These are phyloP conservation scores for Decapterus maruadsi DNA, from an alignment of 2,797 vertebrate species.

Conservation along the genomic window DNA sequence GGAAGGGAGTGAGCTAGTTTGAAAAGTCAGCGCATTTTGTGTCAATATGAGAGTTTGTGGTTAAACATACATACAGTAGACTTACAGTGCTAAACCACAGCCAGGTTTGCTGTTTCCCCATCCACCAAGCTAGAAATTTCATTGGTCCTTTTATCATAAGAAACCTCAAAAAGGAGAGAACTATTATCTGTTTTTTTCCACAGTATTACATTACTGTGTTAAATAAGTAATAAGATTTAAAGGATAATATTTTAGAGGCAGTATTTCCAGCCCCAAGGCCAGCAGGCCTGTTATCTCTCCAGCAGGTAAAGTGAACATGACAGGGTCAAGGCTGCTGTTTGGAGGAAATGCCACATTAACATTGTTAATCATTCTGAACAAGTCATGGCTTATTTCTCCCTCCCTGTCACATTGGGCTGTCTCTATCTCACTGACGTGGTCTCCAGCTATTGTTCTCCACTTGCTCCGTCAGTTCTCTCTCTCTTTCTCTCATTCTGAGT, in stretches of 20 bases:
- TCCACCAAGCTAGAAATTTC: not conserved
- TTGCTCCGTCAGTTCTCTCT: not conserved
- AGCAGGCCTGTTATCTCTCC: slow-evolving; percentile 12
- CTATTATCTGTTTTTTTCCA: not conserved
- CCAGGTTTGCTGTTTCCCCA: not conserved
- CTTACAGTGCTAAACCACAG: too few species aligned
- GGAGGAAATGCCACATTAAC: slow-evolving; percentile 56
- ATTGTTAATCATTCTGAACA: slow-evolving; percentile 51
- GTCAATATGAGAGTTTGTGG: not conserved
- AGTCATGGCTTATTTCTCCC: slow-evolving; percentile 30
- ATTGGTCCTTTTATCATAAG: not conserved
- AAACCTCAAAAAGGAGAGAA: not conserved
- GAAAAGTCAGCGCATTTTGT: not conserved
- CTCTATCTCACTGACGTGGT: slow-evolving; percentile 17
- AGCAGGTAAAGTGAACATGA: slow-evolving; percentile 58
- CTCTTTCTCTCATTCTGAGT: slow-evolving; percentile 9
- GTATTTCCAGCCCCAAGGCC: not conserved
- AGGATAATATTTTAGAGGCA: not conserved
- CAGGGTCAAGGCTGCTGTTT: slow-evolving; percentile 45
- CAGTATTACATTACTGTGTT: not conserved
- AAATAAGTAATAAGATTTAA: slow-evolving; percentile 7
- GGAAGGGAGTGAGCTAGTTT: not conserved
- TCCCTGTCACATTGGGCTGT: slow-evolving; percentile 27
- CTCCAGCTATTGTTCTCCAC: slow-evolving; percentile 11
- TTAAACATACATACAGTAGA: not conserved